phyloP scores from a whole-genome alignment of 1,140 invertebrate species.

The Phymorhynchus buccinoides region DNA sequence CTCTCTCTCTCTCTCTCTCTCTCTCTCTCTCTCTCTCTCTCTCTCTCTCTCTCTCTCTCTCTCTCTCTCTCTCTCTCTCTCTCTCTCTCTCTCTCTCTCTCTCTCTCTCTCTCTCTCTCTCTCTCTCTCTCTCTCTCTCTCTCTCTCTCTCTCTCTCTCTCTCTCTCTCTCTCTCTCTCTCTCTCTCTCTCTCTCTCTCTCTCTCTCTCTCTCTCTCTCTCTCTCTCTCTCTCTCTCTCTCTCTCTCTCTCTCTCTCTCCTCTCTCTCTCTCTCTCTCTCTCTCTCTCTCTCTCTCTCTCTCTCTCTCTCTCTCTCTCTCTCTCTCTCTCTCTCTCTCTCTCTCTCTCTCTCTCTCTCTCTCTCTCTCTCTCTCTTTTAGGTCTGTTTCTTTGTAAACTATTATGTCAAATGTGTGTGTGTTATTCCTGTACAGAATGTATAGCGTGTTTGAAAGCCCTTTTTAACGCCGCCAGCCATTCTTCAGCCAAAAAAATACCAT shows the following conservation, averaged over 20 bases:
- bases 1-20: constrained; percentile 18
- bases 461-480: too few relatives aligned
- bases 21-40: not conserved
- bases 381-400: too few relatives aligned
- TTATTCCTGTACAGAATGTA: too few relatives aligned
- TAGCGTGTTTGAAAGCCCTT: too few relatives aligned
- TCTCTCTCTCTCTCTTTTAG: not conserved
- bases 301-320: constrained; percentile 21
- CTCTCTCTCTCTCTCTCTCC: not conserved
- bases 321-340: not conserved
- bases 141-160: too few relatives aligned
- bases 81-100: too few relatives aligned
- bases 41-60: not conserved
- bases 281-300: constrained; percentile 23
- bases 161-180: too few relatives aligned
- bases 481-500: too few relatives aligned
- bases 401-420: too few relatives aligned
- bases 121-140: too few relatives aligned
- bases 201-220: not conserved
- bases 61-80: not conserved
- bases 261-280: constrained; percentile 21
- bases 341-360: not conserved
- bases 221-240: constrained; percentile 13
- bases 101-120: too few relatives aligned
- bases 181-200: not conserved